Evolutionary conservation across 2,797 vertebrate genomes (phyloP).

Genomic region (Megaceryle alcyon): DNA sequence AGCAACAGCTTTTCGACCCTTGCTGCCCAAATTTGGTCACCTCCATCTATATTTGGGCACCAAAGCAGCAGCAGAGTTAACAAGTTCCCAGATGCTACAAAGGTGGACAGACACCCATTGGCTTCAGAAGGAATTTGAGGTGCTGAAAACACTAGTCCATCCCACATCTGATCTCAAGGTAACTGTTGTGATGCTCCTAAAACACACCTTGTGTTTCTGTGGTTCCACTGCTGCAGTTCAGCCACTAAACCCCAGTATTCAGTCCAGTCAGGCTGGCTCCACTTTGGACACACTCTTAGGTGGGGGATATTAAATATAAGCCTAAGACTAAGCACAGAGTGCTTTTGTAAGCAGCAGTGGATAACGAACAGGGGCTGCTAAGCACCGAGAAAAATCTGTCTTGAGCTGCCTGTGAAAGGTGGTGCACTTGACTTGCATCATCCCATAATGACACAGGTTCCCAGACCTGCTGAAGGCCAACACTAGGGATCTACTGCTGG

Average conservation of each 20-base stretch:
- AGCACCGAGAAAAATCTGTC: neutral
- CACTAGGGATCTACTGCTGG: too few relatives aligned
- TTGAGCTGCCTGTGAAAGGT: neutral
- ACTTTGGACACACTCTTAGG: neutral
- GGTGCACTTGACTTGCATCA: neutral
- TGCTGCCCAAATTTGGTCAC: neutral
- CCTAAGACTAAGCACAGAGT: neutral
- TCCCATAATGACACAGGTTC: too few relatives aligned
- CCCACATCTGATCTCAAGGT: neutral
- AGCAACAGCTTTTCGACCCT: neutral
- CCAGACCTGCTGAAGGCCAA: too few relatives aligned
- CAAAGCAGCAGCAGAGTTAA: neutral
- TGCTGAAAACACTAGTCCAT: neutral
- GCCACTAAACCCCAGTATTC: neutral
- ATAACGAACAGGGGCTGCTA: neutral
- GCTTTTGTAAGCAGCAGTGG: neutral
- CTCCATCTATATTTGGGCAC: neutral
- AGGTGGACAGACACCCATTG: neutral
- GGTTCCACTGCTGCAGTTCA: neutral
- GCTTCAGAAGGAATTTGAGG: neutral
- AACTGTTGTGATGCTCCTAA: neutral
- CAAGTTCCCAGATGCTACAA: neutral
- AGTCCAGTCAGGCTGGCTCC: neutral
- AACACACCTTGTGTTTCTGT: neutral
- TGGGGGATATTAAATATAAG: neutral